A percentile compares a stretch with the other conserved stretches of the same genome.
phyloP scores from a whole-genome alignment of 1,140 invertebrate species.

The Acromyrmex charruanus region DNA sequence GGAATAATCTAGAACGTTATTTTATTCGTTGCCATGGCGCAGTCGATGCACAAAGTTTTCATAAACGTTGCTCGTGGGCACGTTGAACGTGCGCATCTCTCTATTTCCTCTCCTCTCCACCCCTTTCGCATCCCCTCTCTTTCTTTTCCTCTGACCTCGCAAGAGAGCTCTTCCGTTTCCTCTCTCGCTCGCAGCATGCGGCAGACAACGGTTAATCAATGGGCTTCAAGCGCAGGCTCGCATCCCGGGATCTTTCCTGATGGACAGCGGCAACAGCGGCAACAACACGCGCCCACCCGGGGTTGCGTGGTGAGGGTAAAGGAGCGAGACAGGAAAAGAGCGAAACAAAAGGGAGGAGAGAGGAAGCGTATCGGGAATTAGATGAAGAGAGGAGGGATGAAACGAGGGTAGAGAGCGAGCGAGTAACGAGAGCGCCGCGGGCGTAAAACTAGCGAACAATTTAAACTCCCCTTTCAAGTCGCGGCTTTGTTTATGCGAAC shows the following conservation, averaged over 20 bases:
- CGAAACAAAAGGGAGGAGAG: slow-evolving; percentile 12
- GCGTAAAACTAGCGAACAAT: slow-evolving; percentile 83
- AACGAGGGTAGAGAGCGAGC: background rate
- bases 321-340: background rate
- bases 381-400: slow-evolving; percentile 24
- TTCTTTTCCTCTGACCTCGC: background rate
- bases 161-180: slow-evolving; percentile 63
- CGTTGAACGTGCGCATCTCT: slow-evolving; percentile 54
- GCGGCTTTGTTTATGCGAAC: slow-evolving; percentile 84
- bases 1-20: slow-evolving; percentile 50
- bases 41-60: slow-evolving; percentile 83
- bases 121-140: background rate
- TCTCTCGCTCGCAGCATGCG: slow-evolving; percentile 72
- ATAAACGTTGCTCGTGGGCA: slow-evolving; percentile 79
- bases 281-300: slow-evolving; percentile 67
- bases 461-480: slow-evolving; percentile 85
- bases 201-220: slow-evolving; percentile 86
- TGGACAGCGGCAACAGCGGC: slow-evolving; percentile 82
- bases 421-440: slow-evolving; percentile 68
- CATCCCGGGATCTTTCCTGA: slow-evolving; percentile 84
- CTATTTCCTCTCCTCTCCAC: slow-evolving; percentile 25
- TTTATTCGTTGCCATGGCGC: slow-evolving; percentile 65
- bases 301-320: background rate
- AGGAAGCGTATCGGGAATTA: slow-evolving; percentile 33
- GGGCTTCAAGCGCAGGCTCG: slow-evolving; percentile 84